Percentiles rank a stretch among this genome's conserved stretches.
These are phyloP conservation scores for Tanaodytes sp. DNA, from an alignment of 2,888 invertebrate species.

Conservation along the genomic window DNA sequence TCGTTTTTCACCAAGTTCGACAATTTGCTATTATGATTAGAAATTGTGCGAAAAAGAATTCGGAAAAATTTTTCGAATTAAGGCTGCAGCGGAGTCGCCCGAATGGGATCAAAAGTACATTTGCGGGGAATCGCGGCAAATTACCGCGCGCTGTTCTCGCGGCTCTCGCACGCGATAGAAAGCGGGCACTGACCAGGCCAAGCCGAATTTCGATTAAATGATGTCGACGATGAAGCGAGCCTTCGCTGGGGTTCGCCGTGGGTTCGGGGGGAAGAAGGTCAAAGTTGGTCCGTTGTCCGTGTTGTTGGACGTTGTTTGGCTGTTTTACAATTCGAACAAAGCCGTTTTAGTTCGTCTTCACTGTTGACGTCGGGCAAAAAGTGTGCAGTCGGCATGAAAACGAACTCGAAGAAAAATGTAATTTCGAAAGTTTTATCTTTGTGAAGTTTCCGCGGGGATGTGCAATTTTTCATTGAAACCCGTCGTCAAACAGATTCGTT, in stretches of 20 bases:
- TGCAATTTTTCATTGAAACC: conserved; percentile 36
- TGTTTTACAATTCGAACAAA: conserved; percentile 24
- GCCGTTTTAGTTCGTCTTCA: conserved; percentile 24
- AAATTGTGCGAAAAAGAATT: conserved; percentile 18
- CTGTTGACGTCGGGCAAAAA: conserved; percentile 26
- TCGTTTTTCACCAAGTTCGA: conserved; percentile 25
- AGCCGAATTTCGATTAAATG: no score
- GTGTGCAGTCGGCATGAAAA: conserved; percentile 29
- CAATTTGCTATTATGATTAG: conserved; percentile 30
- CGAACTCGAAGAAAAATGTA: conserved; percentile 39
- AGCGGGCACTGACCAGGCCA: no score
- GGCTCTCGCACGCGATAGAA: no score
- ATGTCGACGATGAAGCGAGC: neutral
- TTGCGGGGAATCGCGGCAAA: neutral
- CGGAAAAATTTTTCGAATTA: conserved; percentile 18
- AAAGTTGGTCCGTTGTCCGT: neutral
- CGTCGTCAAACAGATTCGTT: conserved; percentile 28
- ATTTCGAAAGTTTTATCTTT: conserved; percentile 36
- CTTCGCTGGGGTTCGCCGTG: no score
- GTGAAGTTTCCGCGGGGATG: conserved; percentile 32
- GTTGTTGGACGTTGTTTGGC: conserved; percentile 6
- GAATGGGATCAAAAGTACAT: conserved; percentile 12
- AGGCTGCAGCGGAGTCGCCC: conserved; percentile 7
- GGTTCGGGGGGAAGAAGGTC: no score
- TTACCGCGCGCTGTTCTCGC: no score